Conservation (phyloP, 2,113 vertebrate species). For the Trogon melanurus region DNA sequence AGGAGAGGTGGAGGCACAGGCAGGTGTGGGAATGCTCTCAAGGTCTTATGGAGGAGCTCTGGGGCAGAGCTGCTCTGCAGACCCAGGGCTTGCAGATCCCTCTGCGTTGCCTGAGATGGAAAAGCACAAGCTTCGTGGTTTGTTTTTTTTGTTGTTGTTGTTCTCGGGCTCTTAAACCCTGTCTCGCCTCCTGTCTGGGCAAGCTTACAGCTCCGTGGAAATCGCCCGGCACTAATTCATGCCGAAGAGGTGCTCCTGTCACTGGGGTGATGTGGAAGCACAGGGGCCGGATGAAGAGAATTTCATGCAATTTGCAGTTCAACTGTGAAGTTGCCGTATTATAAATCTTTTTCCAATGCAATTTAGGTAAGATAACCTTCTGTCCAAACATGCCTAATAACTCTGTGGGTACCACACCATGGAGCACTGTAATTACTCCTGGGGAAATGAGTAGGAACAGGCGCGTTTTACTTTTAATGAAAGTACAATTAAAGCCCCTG, state of each 20-base stretch:
- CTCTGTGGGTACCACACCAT: background rate
- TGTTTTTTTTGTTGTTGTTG: background rate
- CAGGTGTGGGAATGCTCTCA: background rate
- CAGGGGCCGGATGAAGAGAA: slow-evolving; percentile 16
- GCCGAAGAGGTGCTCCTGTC: background rate
- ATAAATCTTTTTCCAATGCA: slow-evolving; percentile 33
- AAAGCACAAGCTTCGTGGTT: background rate
- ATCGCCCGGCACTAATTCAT: background rate
- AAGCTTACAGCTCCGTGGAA: background rate
- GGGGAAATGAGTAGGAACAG: slow-evolving; percentile 38
- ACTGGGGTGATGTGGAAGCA: background rate
- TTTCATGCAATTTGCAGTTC: slow-evolving; percentile 45
- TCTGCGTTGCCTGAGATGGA: background rate
- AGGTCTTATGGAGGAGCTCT: background rate
- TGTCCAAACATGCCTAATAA: slow-evolving; percentile 30
- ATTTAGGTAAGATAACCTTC: slow-evolving; percentile 52
- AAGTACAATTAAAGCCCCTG: slow-evolving; percentile 16
- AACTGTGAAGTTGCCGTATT: slow-evolving; percentile 5
- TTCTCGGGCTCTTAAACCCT: background rate
- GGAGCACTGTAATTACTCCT: background rate
- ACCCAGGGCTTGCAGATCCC: background rate
- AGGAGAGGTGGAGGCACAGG: background rate
- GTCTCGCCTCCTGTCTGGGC: background rate
- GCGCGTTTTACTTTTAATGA: background rate
- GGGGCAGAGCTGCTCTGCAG: background rate